phyloP scores from a whole-genome alignment of 2,888 invertebrate genomes.

The Gasteruption jaculator region DNA sequence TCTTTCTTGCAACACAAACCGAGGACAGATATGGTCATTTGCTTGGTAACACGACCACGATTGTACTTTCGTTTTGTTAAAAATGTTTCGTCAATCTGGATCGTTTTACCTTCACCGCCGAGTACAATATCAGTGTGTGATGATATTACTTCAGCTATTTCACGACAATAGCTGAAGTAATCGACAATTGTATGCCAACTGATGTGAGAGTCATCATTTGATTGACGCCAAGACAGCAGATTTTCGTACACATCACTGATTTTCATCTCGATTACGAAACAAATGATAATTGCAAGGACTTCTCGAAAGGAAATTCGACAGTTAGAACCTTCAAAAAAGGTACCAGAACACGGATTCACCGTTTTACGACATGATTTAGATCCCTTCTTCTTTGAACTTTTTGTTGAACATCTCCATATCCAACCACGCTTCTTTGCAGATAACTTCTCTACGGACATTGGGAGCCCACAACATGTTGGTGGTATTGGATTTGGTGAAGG shows the following conservation, averaged over 20 bases:
- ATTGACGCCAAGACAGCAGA: constrained; percentile 13
- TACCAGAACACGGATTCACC: constrained; percentile 13
- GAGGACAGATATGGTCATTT: constrained; percentile 20
- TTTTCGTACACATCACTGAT: constrained; percentile 12
- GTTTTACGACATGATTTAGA: constrained; percentile 11
- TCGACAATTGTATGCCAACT: constrained; percentile 17
- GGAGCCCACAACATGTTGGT: constrained; percentile 13
- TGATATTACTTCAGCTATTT: constrained; percentile 16
- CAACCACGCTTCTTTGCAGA: constrained; percentile 9
- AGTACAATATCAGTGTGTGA: constrained; percentile 14
- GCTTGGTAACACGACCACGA: constrained; percentile 16
- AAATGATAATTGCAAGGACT: constrained; percentile 15
- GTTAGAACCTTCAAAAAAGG: constrained; percentile 18
- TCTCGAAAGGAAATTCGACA: constrained; percentile 17
- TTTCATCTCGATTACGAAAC: constrained; percentile 16
- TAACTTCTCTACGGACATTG: constrained; percentile 14
- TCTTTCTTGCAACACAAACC: constrained; percentile 23
- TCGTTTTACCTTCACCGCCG: constrained; percentile 17
- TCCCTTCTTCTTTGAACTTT: constrained; percentile 13
- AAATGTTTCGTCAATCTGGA: constrained; percentile 21
- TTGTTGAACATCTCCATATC: constrained; percentile 16
- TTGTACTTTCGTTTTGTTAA: constrained; percentile 19
- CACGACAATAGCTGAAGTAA: constrained; percentile 20
- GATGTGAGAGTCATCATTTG: background rate
- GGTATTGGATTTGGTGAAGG: constrained; percentile 9